These are phyloP conservation scores for Chymomyza fuscimana DNA, from an alignment of 2,888 invertebrate genomes.

Conservation along the genomic window DNA sequence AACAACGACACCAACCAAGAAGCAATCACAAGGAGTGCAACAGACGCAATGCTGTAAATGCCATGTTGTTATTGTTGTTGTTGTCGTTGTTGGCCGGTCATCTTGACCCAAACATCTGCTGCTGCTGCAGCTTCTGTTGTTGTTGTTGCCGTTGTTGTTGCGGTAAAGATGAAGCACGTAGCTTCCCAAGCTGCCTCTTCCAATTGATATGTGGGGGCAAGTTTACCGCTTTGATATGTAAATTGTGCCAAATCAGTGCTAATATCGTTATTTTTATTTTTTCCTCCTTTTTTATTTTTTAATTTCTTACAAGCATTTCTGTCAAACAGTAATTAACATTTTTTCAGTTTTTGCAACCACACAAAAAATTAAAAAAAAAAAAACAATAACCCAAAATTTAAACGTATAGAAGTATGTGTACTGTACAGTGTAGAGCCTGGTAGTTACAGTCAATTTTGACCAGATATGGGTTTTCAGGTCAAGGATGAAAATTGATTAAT, in stretches of 20 bases:
- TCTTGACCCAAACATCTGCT: slow-evolving; percentile 73
- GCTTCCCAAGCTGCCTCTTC: slow-evolving; percentile 24
- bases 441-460: too few relatives aligned
- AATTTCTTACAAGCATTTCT: slow-evolving; percentile 5
- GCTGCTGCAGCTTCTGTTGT: slow-evolving; percentile 18
- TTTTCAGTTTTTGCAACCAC: slow-evolving; percentile 22
- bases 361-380: slow-evolving; percentile 13
- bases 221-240: slow-evolving; percentile 65
- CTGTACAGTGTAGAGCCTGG: not conserved
- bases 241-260: slow-evolving; percentile 70
- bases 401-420: not conserved
- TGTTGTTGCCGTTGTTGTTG: slow-evolving; percentile 22
- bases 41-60: slow-evolving; percentile 51
- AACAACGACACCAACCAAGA: slow-evolving; percentile 29
- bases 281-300: slow-evolving; percentile 3
- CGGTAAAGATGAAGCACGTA: slow-evolving; percentile 26
- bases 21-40: slow-evolving; percentile 43
- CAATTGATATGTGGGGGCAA: slow-evolving; percentile 36
- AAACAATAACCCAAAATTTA: too few relatives aligned
- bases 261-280: slow-evolving; percentile 27
- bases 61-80: slow-evolving; percentile 43
- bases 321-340: slow-evolving; percentile 62
- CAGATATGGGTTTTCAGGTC: too few relatives aligned
- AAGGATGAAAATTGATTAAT: too few relatives aligned
- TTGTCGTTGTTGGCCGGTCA: slow-evolving; percentile 24